phyloP scores from a whole-genome alignment of 2,113 vertebrate species.

The Anoplopoma fimbria region DNA sequence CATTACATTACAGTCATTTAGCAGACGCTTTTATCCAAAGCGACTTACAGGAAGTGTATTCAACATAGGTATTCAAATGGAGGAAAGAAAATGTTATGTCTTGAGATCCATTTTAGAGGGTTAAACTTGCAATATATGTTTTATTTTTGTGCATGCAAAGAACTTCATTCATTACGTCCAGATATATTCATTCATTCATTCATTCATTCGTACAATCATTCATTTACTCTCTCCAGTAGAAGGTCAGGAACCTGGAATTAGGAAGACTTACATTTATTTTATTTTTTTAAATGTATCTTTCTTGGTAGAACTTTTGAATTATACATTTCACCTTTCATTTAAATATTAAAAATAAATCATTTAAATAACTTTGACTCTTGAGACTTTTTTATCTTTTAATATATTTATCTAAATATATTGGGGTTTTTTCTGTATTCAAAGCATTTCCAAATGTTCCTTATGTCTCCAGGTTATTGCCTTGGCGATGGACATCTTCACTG shows the following conservation, averaged over 20 bases:
- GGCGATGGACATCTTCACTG: constrained; percentile 95
- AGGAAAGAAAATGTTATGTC: background rate
- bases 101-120: too few species aligned
- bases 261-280: background rate
- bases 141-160: background rate
- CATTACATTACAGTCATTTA: too few species aligned
- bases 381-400: too few species aligned
- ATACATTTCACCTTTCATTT: background rate
- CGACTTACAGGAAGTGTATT: too few species aligned
- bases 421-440: background rate
- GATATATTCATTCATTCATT: background rate
- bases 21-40: too few species aligned
- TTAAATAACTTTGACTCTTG: background rate
- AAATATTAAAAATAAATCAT: background rate
- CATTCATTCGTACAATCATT: background rate
- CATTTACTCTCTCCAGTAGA: too few species aligned
- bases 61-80: too few species aligned
- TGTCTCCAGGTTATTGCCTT: constrained; percentile 89
- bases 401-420: too few species aligned
- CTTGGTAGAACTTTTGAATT: background rate
- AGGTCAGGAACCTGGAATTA: background rate
- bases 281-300: background rate
- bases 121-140: background rate
- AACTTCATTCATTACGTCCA: background rate
- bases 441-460: background rate